Percentiles rank a stretch among this genome's conserved stretches.
phyloP scores from a whole-genome alignment of 2,888 invertebrate species.

The Dysmachus trigonus region DNA sequence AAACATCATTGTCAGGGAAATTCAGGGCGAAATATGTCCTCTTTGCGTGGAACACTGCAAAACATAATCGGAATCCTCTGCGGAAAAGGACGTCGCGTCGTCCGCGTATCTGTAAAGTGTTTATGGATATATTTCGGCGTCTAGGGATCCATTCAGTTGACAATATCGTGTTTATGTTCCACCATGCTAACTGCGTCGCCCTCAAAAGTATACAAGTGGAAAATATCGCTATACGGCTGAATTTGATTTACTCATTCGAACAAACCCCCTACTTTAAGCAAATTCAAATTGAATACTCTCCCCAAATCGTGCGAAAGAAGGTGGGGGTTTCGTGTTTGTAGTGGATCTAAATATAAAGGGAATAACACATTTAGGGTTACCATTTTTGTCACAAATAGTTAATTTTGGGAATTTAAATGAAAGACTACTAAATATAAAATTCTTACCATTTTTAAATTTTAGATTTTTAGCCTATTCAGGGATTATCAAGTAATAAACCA shows the following conservation, averaged over 20 bases:
- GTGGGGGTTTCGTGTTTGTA: neutral
- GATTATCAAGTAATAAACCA: no score
- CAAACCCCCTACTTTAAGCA: neutral
- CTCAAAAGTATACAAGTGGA: neutral
- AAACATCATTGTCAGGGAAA: neutral
- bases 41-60: neutral
- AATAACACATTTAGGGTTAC: neutral
- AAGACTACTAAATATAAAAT: no score
- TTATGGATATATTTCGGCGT: neutral
- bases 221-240: slow-evolving; percentile 27
- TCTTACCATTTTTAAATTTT: no score
- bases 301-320: neutral
- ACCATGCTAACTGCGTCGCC: neutral
- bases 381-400: neutral
- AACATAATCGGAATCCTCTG: neutral
- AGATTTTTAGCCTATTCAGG: no score
- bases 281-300: slow-evolving; percentile 14
- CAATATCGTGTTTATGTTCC: neutral
- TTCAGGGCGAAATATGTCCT: neutral
- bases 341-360: neutral
- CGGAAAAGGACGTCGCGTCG: neutral
- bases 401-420: neutral
- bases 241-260: slow-evolving; percentile 28
- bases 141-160: neutral
- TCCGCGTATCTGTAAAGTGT: neutral